These are phyloP conservation scores for Nycteola revayana DNA, from an alignment of 2,888 invertebrate species.

Conservation along the genomic window DNA sequence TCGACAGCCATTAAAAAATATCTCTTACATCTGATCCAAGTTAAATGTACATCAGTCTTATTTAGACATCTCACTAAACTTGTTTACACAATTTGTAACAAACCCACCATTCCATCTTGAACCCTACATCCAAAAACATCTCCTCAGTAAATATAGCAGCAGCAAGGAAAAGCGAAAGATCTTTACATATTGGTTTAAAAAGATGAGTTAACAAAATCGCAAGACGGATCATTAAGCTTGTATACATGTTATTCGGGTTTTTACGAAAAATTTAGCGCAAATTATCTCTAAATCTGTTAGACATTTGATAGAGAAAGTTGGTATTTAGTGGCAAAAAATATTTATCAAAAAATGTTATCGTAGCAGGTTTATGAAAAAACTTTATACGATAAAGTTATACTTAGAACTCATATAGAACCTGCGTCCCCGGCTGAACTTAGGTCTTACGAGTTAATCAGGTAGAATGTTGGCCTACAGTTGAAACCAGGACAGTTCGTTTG, in stretches of 20 bases:
- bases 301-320: constrained; percentile 6
- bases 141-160: neutral
- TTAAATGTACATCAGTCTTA: constrained; percentile 58
- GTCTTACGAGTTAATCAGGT: too few species aligned
- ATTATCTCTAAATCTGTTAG: constrained; percentile 29
- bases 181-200: constrained; percentile 27
- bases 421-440: too few species aligned
- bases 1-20: constrained; percentile 23
- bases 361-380: too few species aligned
- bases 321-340: too few species aligned
- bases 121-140: constrained; percentile 3
- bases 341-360: too few species aligned
- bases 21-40: constrained; percentile 35
- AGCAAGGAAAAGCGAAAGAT: constrained; percentile 9
- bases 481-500: too few species aligned
- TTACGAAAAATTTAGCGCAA: constrained; percentile 43
- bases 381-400: too few species aligned
- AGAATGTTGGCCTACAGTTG: too few species aligned
- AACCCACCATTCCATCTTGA: constrained; percentile 26
- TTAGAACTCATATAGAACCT: too few species aligned
- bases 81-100: constrained; percentile 60
- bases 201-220: constrained; percentile 63
- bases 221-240: constrained; percentile 60
- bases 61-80: constrained; percentile 50
- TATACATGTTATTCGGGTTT: constrained; percentile 47